Evolutionary conservation across 2,797 vertebrate species (phyloP).

Genomic region (Neosilurus hyrtlii): DNA sequence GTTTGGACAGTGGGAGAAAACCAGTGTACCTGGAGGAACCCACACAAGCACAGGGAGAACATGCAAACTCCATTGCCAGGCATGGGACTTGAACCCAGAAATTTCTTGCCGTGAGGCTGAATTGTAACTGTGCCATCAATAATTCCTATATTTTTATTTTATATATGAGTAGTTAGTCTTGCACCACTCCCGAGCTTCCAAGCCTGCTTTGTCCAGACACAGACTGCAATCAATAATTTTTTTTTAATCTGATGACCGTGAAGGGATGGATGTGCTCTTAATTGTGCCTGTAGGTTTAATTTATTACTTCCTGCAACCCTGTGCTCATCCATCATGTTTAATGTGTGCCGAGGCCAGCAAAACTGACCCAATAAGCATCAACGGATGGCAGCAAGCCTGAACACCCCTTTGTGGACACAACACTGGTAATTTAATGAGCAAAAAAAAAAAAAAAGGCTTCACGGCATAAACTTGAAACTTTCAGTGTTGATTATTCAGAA

Average conservation of each 20-base stretch:
- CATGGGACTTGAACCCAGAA: too few species aligned
- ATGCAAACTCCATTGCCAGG: too few species aligned
- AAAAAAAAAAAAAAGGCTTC: not conserved
- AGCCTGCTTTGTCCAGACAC: not conserved
- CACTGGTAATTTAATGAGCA: conserved; percentile 23
- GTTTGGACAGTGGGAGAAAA: too few species aligned
- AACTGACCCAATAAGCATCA: conserved; percentile 33
- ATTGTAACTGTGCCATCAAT: too few species aligned
- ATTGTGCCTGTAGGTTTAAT: conserved; percentile 12
- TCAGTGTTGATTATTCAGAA: not conserved
- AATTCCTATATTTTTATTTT: too few species aligned
- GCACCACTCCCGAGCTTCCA: not conserved
- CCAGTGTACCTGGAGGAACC: too few species aligned
- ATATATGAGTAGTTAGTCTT: not conserved
- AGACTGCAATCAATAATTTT: not conserved
- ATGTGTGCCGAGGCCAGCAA: conserved; percentile 35
- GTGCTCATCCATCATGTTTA: conserved; percentile 23
- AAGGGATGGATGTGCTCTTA: conserved; percentile 10
- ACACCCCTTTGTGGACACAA: not conserved
- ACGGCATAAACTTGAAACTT: not conserved
- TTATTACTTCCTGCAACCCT: conserved; percentile 17
- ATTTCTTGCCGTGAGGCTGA: too few species aligned
- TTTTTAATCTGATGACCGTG: not conserved
- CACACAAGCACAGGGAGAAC: too few species aligned
- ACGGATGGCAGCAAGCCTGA: conserved; percentile 12